Evolutionary conservation across 2,797 vertebrate genomes (phyloP).

Genomic region (Menidia menidia): DNA sequence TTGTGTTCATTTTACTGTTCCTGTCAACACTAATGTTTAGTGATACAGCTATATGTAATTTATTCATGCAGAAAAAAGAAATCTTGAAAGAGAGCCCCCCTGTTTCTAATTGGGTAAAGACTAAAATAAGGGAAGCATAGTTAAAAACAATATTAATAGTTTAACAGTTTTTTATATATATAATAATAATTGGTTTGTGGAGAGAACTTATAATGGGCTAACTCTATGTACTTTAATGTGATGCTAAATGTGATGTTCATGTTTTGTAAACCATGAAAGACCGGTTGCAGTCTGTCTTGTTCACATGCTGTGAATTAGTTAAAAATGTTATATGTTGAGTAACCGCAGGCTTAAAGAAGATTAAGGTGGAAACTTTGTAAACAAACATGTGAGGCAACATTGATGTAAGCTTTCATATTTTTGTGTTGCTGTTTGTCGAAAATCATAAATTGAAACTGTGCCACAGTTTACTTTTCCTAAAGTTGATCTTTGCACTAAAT

Average conservation of each 20-base stretch:
- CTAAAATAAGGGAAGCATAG: no score
- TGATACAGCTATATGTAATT: no score
- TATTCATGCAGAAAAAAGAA: no score
- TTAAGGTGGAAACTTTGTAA: constrained; percentile 25
- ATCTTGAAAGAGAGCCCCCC: no score
- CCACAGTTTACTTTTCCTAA: constrained; percentile 16
- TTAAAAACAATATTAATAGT: no score
- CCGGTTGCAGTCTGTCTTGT: constrained; percentile 8
- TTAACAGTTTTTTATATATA: no score
- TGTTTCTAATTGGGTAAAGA: no score
- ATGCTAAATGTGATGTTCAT: constrained; percentile 42
- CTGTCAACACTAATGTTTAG: no score
- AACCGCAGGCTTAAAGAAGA: constrained; percentile 13
- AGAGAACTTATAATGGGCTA: constrained; percentile 29
- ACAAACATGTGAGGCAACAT: constrained; percentile 23
- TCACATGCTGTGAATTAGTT: constrained; percentile 30
- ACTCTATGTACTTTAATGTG: constrained; percentile 42
- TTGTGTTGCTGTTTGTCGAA: constrained; percentile 32
- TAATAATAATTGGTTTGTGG: neutral
- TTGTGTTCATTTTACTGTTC: no score
- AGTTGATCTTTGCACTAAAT: constrained; percentile 5
- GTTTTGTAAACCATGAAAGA: constrained; percentile 26
- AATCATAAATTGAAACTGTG: constrained; percentile 27
- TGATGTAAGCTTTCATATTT: constrained; percentile 31
- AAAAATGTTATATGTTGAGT: constrained; percentile 17